phyloP scores from a whole-genome alignment of 2,797 vertebrate species.

The Tadarida brasiliensis region DNA sequence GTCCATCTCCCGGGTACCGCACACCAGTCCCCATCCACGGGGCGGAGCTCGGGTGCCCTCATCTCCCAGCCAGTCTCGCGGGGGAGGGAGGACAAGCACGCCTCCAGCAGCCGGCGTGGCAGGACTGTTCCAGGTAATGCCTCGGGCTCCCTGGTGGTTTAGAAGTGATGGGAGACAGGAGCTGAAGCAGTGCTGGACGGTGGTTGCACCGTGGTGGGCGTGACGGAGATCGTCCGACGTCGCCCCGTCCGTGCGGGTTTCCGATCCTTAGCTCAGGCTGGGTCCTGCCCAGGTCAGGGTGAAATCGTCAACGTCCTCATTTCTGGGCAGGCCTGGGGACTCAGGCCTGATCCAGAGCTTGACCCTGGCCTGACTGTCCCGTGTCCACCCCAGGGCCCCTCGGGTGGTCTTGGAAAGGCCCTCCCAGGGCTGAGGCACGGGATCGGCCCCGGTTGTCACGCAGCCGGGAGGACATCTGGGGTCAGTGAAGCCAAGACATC shows the following conservation, averaged over 20 bases:
- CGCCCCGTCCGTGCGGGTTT: neutral
- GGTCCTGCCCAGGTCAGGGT: neutral
- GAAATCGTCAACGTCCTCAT: neutral
- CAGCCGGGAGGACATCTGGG: slow-evolving; percentile 60
- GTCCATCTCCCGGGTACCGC: too few species aligned
- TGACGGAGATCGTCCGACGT: neutral
- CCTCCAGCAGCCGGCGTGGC: too few species aligned
- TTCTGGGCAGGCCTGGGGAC: neutral
- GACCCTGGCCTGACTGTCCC: neutral
- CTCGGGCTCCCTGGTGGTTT: neutral
- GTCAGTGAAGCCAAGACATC: neutral
- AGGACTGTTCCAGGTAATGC: too few species aligned
- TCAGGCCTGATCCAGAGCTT: neutral
- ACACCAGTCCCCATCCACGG: too few species aligned
- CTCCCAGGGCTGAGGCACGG: neutral
- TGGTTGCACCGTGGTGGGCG: rapidly evolving
- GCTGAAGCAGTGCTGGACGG: neutral
- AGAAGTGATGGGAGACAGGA: neutral
- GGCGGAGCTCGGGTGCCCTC: too few species aligned
- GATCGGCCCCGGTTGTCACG: neutral
- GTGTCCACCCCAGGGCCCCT: neutral
- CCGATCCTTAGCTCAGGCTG: neutral
- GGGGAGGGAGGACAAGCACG: too few species aligned
- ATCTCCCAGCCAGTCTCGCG: too few species aligned
- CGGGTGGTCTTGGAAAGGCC: neutral